phyloP scores from a whole-genome alignment of 2,113 vertebrate species.

The Riparia riparia region DNA sequence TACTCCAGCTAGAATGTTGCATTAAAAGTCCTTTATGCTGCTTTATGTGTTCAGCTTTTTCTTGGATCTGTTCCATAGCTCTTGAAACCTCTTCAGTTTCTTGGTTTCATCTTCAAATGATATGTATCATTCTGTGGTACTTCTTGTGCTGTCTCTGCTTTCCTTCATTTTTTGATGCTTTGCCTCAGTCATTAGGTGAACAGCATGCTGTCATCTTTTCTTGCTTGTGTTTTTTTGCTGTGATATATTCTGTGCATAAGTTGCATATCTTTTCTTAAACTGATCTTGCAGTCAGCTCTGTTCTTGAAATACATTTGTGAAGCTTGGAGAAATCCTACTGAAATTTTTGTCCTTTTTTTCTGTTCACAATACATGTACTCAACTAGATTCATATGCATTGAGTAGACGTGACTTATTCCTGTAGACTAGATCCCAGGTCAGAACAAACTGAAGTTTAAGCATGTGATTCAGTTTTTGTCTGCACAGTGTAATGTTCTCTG shows the following conservation, averaged over 20 bases:
- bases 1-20: neutral
- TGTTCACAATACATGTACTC: accelerated
- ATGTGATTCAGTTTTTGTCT: neutral
- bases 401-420: neutral
- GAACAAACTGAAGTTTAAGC: neutral
- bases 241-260: neutral
- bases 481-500: neutral
- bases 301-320: neutral
- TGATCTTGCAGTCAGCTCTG: neutral
- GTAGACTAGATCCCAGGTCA: neutral
- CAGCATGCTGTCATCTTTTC: neutral
- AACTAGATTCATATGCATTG: neutral
- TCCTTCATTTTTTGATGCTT: neutral
- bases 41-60: neutral
- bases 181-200: neutral
- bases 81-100: neutral
- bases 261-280: neutral
- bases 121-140: neutral
- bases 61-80: neutral
- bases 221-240: neutral
- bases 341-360: neutral
- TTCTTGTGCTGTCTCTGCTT: neutral
- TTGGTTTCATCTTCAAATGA: neutral
- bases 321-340: neutral
- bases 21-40: neutral